Percentiles rank a stretch among this genome's conserved stretches.
These are phyloP conservation scores for Phyllotreta cruciferae DNA, from an alignment of 2,888 invertebrate species.

Conservation along the genomic window DNA sequence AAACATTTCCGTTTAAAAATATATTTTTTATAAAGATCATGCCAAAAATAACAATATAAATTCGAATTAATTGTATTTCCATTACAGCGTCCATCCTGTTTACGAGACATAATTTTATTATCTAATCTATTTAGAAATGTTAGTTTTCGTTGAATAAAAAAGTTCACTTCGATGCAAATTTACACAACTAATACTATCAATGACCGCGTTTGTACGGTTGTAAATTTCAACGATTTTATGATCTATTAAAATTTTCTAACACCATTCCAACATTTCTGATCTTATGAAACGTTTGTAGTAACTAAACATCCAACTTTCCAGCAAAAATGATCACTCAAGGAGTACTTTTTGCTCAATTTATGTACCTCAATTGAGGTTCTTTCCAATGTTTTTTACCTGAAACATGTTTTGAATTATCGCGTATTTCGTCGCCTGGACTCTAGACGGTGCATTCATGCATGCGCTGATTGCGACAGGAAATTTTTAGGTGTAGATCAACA, in stretches of 20 bases:
- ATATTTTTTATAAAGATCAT: background rate
- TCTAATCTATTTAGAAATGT: background rate
- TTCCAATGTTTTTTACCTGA: too few species aligned
- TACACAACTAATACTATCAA: too few species aligned
- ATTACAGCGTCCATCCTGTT: background rate
- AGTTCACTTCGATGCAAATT: too few species aligned
- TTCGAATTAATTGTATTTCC: background rate
- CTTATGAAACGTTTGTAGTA: too few species aligned
- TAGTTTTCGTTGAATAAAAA: background rate
- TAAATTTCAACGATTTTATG: too few species aligned
- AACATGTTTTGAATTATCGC: background rate
- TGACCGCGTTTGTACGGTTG: too few species aligned
- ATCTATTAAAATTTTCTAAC: too few species aligned
- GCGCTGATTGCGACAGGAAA: background rate
- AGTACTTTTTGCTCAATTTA: too few species aligned
- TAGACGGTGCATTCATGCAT: background rate
- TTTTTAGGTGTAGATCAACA: conserved; percentile 4
- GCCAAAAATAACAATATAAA: conserved; percentile 8
- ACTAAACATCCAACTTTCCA: too few species aligned
- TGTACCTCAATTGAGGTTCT: too few species aligned
- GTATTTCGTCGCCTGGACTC: background rate
- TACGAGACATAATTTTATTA: background rate
- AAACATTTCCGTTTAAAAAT: conserved; percentile 3
- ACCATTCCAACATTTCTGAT: too few species aligned
- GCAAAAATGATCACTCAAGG: too few species aligned